Conservation (phyloP, 2,113 vertebrate species). For the Delphinapterus leucas region DNA sequence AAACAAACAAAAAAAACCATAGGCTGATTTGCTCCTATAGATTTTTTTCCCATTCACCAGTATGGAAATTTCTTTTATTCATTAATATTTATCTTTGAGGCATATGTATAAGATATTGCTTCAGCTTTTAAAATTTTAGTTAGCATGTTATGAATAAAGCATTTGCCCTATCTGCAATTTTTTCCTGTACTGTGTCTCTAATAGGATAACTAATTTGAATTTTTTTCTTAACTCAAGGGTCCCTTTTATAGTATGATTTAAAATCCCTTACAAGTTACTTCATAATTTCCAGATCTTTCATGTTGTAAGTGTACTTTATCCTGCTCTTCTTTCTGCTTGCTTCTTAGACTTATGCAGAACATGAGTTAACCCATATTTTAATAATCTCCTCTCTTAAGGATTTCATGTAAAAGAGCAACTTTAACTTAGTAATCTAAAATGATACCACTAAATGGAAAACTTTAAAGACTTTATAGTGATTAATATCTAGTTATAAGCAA, state of each 20-base stretch:
- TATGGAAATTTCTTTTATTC: constrained; percentile 53
- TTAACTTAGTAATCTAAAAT: constrained; percentile 30
- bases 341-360: constrained; percentile 36
- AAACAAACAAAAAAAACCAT: not conserved
- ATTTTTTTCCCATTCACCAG: not conserved
- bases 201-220: constrained; percentile 62
- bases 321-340: constrained; percentile 33
- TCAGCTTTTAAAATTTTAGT: constrained; percentile 50
- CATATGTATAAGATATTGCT: constrained; percentile 47
- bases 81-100: constrained; percentile 65
- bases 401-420: not conserved
- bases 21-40: not conserved
- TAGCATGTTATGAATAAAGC: constrained; percentile 72
- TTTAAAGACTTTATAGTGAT: not conserved
- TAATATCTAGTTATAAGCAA: not conserved
- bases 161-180: constrained; percentile 49
- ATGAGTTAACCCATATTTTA: constrained; percentile 34
- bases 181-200: constrained; percentile 53
- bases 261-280: constrained; percentile 57
- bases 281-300: constrained; percentile 52
- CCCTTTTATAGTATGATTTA: constrained; percentile 53
- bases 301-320: constrained; percentile 41
- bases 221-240: constrained; percentile 56
- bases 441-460: not conserved
- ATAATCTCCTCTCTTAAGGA: constrained; percentile 18